These are phyloP conservation scores for Pseudoatta argentina DNA, from an alignment of 1,140 invertebrate species.

Conservation along the genomic window DNA sequence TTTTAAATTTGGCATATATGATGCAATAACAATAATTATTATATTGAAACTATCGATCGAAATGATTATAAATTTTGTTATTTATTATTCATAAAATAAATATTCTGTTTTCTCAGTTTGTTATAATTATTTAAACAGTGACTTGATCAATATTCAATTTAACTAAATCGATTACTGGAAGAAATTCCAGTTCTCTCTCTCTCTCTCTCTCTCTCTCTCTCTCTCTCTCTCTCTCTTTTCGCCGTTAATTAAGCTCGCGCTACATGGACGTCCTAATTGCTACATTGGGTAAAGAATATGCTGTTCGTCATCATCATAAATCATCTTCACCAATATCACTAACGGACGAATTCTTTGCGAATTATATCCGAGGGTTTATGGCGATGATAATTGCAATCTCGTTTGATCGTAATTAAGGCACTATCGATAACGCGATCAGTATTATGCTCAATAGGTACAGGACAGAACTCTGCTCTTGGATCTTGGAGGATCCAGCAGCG, in stretches of 20 bases:
- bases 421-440: conserved; percentile 40
- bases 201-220: too few relatives aligned
- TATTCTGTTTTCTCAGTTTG: neutral
- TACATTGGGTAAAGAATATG: neutral
- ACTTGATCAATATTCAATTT: conserved; percentile 7
- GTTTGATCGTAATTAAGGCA: conserved; percentile 58
- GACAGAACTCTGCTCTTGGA: conserved; percentile 27
- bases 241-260: neutral
- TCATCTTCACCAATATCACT: neutral
- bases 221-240: too few relatives aligned
- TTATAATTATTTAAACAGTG: neutral
- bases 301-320: neutral
- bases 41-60: neutral
- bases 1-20: neutral
- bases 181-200: neutral
- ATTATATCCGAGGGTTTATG: neutral
- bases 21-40: neutral
- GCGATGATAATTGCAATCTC: conserved; percentile 53
- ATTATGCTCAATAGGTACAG: neutral
- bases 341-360: conserved; percentile 20
- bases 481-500: conserved; percentile 67
- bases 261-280: conserved; percentile 16
- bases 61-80: neutral
- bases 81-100: neutral
- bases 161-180: neutral